These are phyloP conservation scores for Microtus pennsylvanicus DNA, from an alignment of 2,113 vertebrate genomes.

Conservation along the genomic window DNA sequence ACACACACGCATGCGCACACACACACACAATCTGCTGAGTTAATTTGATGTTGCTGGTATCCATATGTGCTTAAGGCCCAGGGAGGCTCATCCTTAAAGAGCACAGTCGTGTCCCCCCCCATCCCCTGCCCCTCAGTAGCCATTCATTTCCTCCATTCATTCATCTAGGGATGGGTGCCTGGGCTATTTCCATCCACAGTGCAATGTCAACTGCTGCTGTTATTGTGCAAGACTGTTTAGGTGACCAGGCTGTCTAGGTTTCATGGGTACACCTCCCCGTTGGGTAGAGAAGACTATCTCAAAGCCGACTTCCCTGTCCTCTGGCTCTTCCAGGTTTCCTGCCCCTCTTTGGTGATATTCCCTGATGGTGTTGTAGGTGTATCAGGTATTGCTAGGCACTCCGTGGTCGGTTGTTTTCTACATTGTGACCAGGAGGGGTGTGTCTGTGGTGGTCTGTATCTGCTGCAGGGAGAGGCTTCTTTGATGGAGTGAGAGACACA, in stretches of 20 bases:
- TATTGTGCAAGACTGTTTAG: background rate
- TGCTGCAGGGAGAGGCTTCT: background rate
- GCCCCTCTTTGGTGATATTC: background rate
- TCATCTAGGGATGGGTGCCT: background rate
- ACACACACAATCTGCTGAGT: background rate
- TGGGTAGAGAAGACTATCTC: background rate
- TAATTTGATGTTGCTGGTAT: background rate
- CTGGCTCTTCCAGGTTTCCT: background rate
- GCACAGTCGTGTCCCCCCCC: no score
- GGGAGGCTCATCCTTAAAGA: background rate
- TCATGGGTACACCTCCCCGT: background rate
- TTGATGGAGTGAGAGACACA: background rate
- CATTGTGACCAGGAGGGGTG: background rate
- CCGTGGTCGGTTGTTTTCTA: background rate
- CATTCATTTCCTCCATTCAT: background rate
- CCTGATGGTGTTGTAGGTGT: background rate
- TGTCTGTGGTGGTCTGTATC: background rate
- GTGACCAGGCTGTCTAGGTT: background rate
- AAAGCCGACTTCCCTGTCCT: background rate
- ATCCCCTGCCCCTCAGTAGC: background rate
- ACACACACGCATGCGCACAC: rapidly evolving
- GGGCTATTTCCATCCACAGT: no score
- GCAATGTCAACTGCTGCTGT: background rate
- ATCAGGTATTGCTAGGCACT: background rate
- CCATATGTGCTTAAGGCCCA: background rate